These are phyloP conservation scores for Strigamia maritima DNA, from an alignment of 2,888 invertebrate species.

Conservation along the genomic window DNA sequence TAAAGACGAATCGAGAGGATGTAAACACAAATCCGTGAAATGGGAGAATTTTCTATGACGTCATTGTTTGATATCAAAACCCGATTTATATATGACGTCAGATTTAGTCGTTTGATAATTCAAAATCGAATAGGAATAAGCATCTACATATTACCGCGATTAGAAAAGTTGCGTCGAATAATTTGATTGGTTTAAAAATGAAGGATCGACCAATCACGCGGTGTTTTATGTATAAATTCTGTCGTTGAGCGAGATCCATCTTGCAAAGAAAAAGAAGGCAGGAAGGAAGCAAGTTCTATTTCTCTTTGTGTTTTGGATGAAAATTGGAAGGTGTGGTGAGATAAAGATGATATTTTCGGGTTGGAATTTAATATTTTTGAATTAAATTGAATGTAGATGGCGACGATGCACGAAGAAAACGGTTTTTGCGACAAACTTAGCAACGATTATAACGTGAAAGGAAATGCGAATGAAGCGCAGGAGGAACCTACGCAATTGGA, in stretches of 20 bases:
- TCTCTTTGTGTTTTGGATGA: not conserved
- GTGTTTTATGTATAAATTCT: not conserved
- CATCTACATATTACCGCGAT: too few species aligned
- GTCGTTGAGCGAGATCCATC: not conserved
- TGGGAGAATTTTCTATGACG: not conserved
- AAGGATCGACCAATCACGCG: not conserved
- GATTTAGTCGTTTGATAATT: not conserved
- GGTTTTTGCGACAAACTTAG: not conserved
- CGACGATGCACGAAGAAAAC: slow-evolving; percentile 6
- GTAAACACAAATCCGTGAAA: not conserved
- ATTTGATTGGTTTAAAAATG: too few species aligned
- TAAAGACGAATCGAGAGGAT: not conserved
- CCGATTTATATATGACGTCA: not conserved
- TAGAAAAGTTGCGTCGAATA: too few species aligned
- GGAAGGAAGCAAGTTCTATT: not conserved
- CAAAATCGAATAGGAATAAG: not conserved
- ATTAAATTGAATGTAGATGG: not conserved
- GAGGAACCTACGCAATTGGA: slow-evolving; percentile 59
- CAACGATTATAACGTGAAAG: not conserved
- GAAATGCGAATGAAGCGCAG: not conserved
- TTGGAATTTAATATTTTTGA: too few species aligned
- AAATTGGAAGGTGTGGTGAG: not conserved
- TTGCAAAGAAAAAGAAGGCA: not conserved
- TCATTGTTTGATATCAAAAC: not conserved
- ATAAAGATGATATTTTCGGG: not conserved